Evolutionary conservation across 2,797 vertebrate genomes (phyloP).

Genomic region (Setipinna tenuifilis): DNA sequence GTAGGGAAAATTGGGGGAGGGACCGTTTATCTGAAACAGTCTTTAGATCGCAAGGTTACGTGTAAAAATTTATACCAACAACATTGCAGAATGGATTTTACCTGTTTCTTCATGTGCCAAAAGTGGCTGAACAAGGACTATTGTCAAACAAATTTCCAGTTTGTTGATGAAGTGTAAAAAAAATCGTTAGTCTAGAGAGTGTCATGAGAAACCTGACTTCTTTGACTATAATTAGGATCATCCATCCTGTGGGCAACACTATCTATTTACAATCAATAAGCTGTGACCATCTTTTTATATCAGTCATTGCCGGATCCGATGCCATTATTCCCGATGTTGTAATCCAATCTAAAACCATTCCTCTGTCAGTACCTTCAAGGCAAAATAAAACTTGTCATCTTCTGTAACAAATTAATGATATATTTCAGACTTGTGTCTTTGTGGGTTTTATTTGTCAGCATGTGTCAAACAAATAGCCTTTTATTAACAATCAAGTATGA

Average conservation of each 20-base stretch:
- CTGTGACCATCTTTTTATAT: slow-evolving; percentile 26
- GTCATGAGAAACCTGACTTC: slow-evolving; percentile 10
- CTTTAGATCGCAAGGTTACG: not conserved
- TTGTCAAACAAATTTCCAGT: not conserved
- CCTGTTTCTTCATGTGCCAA: not conserved
- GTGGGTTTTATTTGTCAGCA: not conserved
- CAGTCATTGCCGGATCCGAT: slow-evolving; percentile 18
- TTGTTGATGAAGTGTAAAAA: slow-evolving; percentile 7
- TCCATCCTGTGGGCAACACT: slow-evolving; percentile 5
- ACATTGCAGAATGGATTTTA: not conserved
- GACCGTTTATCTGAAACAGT: not conserved
- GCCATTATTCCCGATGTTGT: slow-evolving; percentile 22
- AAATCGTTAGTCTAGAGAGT: not conserved
- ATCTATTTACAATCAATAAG: slow-evolving; percentile 26
- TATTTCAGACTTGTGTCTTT: not conserved
- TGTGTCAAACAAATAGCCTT: not conserved
- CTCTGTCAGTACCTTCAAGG: slow-evolving; percentile 22
- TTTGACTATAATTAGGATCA: not conserved
- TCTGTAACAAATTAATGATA: slow-evolving; percentile 14
- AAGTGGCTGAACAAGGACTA: not conserved
- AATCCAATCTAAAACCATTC: slow-evolving; percentile 6
- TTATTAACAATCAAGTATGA: not conserved
- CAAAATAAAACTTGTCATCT: slow-evolving; percentile 12
- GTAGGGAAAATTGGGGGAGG: not conserved
- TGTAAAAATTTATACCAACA: not conserved